Evolutionary conservation across 2,113 vertebrate genomes (phyloP), one percentile per base, ranked within the genome.

Genomic region (Scopus umbretta): DNA sequence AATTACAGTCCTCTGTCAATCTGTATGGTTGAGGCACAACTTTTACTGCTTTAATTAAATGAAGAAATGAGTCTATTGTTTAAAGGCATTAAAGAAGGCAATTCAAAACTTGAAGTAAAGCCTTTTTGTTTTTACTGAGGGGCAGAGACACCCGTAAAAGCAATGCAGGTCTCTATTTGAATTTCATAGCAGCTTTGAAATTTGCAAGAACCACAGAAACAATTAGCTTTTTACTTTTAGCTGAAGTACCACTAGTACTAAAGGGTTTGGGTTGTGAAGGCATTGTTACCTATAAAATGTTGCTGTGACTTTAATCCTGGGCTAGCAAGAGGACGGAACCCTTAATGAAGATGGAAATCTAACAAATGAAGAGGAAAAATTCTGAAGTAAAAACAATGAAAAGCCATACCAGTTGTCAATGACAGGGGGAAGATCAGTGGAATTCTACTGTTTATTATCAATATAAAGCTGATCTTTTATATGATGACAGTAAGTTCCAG

Each of bases 31-130:
- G 94, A 97, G 94, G 92, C 93, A 88, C 87, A 96, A 94, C 61
- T 97, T 98, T 98, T 97, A 96, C 85, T 96, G 95, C 97, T 98
- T 98, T 98, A 98, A 98, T 98, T 98, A 98, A 98, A 97, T 82
- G 91, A 92, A 97, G 94, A 98, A 97, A 98, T 58, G 85, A 80
- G 58, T 78, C 94, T 96, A 97, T 97, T 98, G 97, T 98, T 98
- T 94, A 95, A 95, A 81, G 82, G 72, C 86, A 96, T 93, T 87
- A 97, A 98, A 98, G 85, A 97, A 96, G 85, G 86, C 94, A 97
- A 97, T 98, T 97, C 93, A 95, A 92, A 96, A 94, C 52, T 79
- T 94, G 76, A 95, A 80, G 59, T 43, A 91, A 92, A 94, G 49
- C 70, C 56, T 43, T 90, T 88, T 63, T 85, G 43, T 47, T 95